Evolutionary conservation across 2,888 invertebrate genomes (phyloP).

Genomic region (Amblyteles armatorius): DNA sequence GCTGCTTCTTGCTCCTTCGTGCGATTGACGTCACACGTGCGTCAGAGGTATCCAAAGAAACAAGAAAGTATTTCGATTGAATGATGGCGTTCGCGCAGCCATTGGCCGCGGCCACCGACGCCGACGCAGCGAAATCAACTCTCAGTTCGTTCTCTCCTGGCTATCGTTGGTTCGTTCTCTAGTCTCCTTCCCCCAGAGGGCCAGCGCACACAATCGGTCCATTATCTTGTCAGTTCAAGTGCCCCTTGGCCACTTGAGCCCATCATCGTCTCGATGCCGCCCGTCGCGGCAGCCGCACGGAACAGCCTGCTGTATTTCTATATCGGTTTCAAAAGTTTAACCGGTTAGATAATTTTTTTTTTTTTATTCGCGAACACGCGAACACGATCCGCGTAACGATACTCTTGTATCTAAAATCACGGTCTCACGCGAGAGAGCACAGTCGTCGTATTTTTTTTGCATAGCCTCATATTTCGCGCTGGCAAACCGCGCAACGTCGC

Average conservation of each 20-base stretch:
- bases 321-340: slow-evolving; percentile 15
- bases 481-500: not conserved
- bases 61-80: slow-evolving; percentile 83
- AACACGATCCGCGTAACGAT: slow-evolving; percentile 3
- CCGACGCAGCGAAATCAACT: slow-evolving; percentile 40
- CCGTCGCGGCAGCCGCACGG: slow-evolving; percentile 44
- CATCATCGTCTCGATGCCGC: slow-evolving; percentile 70
- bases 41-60: slow-evolving; percentile 82
- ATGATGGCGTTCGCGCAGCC: slow-evolving; percentile 77
- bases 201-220: slow-evolving; percentile 75
- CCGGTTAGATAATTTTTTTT: slow-evolving; percentile 1
- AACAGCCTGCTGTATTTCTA: slow-evolving; percentile 24
- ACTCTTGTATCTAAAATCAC: not conserved
- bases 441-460: not conserved
- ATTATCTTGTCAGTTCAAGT: slow-evolving; percentile 82
- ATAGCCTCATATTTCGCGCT: not conserved
- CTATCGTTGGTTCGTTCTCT: slow-evolving; percentile 76
- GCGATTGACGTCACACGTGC: slow-evolving; percentile 84
- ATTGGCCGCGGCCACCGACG: slow-evolving; percentile 64
- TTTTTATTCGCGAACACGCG: not conserved
- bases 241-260: slow-evolving; percentile 80
- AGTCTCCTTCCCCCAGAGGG: slow-evolving; percentile 64
- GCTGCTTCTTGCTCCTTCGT: slow-evolving; percentile 78
- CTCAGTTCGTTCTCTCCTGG: slow-evolving; percentile 33
- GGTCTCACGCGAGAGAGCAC: not conserved